Evolutionary conservation across 2,113 vertebrate genomes (phyloP).

Genomic region (Oncorhynchus clarkii): DNA sequence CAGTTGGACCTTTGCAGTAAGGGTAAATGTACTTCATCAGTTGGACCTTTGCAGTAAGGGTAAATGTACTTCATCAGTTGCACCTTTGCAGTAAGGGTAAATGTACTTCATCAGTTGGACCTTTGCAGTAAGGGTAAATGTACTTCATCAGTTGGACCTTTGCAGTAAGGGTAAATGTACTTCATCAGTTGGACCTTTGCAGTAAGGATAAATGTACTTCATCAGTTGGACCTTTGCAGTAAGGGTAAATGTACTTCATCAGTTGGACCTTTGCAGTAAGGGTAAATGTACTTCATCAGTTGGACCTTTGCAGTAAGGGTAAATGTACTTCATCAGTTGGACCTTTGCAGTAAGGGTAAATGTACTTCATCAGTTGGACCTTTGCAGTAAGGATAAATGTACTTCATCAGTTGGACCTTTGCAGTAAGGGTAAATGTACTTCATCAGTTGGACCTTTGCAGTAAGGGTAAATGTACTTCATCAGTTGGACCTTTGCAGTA

Average conservation of each 20-base stretch:
- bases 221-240: not conserved
- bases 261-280: not conserved
- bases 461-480: not conserved
- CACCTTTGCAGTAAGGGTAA: not conserved
- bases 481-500: not conserved
- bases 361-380: constrained; percentile 1
- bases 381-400: not conserved
- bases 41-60: not conserved
- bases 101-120: not conserved
- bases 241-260: not conserved
- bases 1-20: constrained; percentile 1
- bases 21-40: not conserved
- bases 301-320: not conserved
- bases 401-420: constrained; percentile 1
- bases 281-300: not conserved
- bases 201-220: not conserved
- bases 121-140: not conserved
- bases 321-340: not conserved
- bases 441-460: not conserved
- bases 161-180: not conserved
- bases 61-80: not conserved
- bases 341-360: not conserved
- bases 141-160: not conserved
- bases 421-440: not conserved
- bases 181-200: constrained; percentile 2